phyloP scores from a whole-genome alignment of 2,113 vertebrate species.

The Cygnus atratus region DNA sequence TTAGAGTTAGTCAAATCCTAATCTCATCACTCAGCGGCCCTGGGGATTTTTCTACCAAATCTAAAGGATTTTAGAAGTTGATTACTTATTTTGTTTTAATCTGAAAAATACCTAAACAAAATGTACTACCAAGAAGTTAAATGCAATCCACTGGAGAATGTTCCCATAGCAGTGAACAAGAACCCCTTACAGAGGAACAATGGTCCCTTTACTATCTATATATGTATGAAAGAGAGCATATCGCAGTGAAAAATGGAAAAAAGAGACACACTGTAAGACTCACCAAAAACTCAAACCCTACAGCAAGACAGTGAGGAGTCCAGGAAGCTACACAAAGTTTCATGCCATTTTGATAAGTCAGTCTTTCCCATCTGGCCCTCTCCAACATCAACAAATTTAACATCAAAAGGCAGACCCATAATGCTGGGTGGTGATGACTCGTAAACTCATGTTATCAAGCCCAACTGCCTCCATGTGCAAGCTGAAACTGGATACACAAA shows the following conservation, averaged over 20 bases:
- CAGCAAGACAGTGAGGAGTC: neutral
- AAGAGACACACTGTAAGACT: neutral
- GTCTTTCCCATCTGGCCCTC: neutral
- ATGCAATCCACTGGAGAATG: neutral
- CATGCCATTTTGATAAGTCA: neutral
- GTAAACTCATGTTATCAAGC: neutral
- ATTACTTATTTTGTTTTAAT: neutral
- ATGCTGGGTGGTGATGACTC: neutral
- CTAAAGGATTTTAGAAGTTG: neutral
- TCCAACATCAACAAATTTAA: constrained; percentile 56
- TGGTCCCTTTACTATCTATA: neutral
- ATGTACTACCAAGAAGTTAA: neutral
- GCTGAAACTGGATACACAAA: constrained; percentile 51
- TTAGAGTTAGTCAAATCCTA: neutral
- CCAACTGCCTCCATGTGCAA: neutral
- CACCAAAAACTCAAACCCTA: neutral
- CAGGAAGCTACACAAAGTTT: neutral
- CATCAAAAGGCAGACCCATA: neutral
- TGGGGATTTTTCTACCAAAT: neutral
- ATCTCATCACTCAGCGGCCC: neutral
- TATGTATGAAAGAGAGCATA: neutral
- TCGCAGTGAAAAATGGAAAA: neutral
- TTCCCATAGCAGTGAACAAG: neutral
- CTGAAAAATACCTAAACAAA: neutral
- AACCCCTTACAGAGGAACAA: neutral